Evolutionary conservation across 2,888 invertebrate genomes (phyloP).

Genomic region (Tachystola acroxantha): DNA sequence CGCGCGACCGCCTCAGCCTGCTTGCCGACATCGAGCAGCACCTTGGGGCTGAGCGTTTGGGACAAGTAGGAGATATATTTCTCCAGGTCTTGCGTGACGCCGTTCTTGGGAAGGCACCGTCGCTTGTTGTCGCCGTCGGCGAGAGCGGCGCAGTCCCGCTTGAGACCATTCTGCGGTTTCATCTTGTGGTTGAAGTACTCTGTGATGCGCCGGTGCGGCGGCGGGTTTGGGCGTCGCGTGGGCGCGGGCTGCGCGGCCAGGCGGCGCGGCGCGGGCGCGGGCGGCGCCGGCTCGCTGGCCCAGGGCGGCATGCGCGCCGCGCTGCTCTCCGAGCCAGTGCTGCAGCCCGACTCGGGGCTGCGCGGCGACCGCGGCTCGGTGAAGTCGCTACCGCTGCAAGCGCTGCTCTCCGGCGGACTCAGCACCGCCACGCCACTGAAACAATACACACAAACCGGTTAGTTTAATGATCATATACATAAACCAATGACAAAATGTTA

Average conservation of each 20-base stretch:
- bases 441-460: constrained; percentile 32
- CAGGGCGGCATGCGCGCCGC: constrained; percentile 72
- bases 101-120: constrained; percentile 67
- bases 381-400: constrained; percentile 86
- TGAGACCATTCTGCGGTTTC: constrained; percentile 81
- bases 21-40: constrained; percentile 61
- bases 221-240: constrained; percentile 46
- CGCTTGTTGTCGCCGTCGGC: constrained; percentile 56
- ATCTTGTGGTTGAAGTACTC: constrained; percentile 91
- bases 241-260: constrained; percentile 56
- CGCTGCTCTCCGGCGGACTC: constrained; percentile 86
- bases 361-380: constrained; percentile 92
- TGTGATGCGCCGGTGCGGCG: constrained; percentile 87
- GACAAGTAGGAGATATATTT: constrained; percentile 72
- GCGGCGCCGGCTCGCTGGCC: constrained; percentile 70
- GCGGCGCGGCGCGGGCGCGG: constrained; percentile 62
- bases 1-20: constrained; percentile 38
- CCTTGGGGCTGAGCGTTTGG: constrained; percentile 68
- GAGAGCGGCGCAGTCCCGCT: constrained; percentile 53
- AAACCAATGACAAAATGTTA: constrained; percentile 1
- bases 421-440: constrained; percentile 90
- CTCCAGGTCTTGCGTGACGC: constrained; percentile 66
- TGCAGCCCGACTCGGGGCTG: constrained; percentile 81
- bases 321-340: constrained; percentile 62
- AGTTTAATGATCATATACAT: not conserved